Evolutionary conservation across 2,797 vertebrate species (phyloP).

Genomic region (Gadopsis marmoratus): DNA sequence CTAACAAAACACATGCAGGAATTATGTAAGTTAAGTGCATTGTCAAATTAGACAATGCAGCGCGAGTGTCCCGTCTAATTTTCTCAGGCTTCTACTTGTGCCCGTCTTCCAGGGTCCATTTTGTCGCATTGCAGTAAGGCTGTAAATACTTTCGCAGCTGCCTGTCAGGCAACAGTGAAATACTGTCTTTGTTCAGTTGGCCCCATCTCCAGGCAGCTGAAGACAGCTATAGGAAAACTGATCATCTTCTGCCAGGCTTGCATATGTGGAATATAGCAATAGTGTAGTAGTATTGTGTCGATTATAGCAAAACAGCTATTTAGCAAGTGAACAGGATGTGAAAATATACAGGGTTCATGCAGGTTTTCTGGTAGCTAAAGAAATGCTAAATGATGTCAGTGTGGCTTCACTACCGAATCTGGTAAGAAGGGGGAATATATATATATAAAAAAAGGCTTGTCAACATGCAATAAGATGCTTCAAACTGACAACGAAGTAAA

Average conservation of each 20-base stretch:
- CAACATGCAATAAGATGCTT: background rate
- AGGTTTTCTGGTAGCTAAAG: background rate
- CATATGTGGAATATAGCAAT: conserved; percentile 21
- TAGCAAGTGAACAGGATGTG: background rate
- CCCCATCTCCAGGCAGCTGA: conserved; percentile 84
- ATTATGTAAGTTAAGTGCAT: background rate
- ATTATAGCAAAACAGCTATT: conserved; percentile 2
- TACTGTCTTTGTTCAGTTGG: conserved; percentile 97
- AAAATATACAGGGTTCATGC: background rate
- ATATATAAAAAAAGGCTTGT: background rate
- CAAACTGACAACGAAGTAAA: background rate
- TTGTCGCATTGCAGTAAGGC: conserved; percentile 97
- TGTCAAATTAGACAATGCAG: background rate
- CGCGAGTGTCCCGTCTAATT: conserved; percentile 1
- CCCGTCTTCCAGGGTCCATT: conserved; percentile 81
- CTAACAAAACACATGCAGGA: background rate
- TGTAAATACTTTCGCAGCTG: conserved; percentile 99
- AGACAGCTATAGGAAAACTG: conserved; percentile 78
- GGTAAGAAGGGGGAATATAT: no score
- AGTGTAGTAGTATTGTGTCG: no score
- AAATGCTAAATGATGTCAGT: background rate
- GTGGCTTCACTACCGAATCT: background rate
- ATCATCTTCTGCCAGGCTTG: conserved; percentile 41
- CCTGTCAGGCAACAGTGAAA: conserved; percentile 97
- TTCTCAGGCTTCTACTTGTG: conserved; percentile 65